Evolutionary conservation across 1,140 invertebrate genomes (phyloP).

Genomic region (Laupala kohalensis): DNA sequence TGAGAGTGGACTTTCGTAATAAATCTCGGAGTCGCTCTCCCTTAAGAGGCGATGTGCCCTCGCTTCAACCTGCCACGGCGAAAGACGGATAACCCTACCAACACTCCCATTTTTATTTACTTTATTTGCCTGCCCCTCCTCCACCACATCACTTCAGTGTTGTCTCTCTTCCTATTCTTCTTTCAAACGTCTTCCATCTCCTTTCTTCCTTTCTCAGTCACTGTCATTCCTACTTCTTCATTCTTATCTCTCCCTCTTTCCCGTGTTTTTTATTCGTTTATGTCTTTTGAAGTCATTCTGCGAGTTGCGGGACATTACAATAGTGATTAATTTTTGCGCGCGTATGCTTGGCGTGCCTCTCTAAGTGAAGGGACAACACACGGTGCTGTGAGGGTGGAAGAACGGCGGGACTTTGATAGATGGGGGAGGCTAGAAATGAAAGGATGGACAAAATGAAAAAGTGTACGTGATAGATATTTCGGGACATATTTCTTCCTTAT

Average conservation of each 20-base stretch:
- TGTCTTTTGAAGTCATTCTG: not conserved
- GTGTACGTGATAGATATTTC: too few relatives aligned
- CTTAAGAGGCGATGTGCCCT: slow-evolving; percentile 7
- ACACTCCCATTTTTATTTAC: slow-evolving; percentile 8
- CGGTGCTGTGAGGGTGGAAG: too few relatives aligned
- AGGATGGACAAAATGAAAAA: too few relatives aligned
- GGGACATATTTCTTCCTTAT: too few relatives aligned
- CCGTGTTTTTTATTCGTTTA: not conserved
- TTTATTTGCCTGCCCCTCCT: not conserved
- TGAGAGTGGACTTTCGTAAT: slow-evolving; percentile 4
- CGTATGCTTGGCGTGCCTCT: not conserved
- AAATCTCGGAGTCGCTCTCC: not conserved
- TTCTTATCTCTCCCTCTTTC: not conserved
- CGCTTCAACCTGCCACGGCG: slow-evolving; percentile 3
- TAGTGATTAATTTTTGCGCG: slow-evolving; percentile 11
- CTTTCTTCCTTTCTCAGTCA: too few relatives aligned
- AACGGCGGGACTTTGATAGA: too few relatives aligned
- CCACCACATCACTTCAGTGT: not conserved
- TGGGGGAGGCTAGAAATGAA: too few relatives aligned
- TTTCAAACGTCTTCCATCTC: not conserved
- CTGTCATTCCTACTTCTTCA: not conserved
- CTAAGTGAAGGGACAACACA: too few relatives aligned
- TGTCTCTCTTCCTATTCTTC: not conserved
- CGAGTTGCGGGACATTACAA: slow-evolving; percentile 5
- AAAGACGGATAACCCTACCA: slow-evolving; percentile 9